These are phyloP conservation scores for Drosophila trichaetosa DNA, from an alignment of 2,888 invertebrate species.

Conservation along the genomic window DNA sequence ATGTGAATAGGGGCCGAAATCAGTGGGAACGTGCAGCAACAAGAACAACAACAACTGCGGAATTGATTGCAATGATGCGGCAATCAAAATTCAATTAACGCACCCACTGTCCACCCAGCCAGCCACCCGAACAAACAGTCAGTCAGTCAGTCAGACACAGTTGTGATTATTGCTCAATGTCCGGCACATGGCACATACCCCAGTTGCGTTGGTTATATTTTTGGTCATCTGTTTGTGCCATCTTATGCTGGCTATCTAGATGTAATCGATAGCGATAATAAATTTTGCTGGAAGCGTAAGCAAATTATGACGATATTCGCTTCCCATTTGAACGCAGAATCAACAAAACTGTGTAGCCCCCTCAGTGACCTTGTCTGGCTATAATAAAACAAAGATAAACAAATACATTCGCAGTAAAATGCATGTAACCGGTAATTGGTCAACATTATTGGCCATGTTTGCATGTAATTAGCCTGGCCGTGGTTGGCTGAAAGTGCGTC, in stretches of 20 bases:
- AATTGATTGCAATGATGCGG: conserved; percentile 68
- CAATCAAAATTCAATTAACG: conserved; percentile 81
- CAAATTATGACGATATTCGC: background rate
- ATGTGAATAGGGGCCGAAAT: conserved; percentile 28
- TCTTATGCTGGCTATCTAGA: conserved; percentile 17
- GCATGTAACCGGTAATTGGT: conserved; percentile 71
- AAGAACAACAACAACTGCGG: conserved; percentile 1
- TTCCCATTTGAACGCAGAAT: background rate
- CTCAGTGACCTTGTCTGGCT: conserved; percentile 33
- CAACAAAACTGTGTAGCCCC: conserved; percentile 56
- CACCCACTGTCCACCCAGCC: conserved; percentile 23
- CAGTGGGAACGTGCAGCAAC: conserved; percentile 12
- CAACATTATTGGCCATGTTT: conserved; percentile 78
- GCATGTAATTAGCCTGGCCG: conserved; percentile 76
- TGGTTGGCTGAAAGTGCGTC: conserved; percentile 64
- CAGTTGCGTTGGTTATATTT: background rate
- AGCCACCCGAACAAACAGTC: background rate
- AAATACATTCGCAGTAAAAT: conserved; percentile 25
- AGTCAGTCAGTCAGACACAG: conserved; percentile 5
- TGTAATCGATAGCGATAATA: conserved; percentile 12
- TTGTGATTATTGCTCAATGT: conserved; percentile 5
- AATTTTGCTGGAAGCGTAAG: background rate
- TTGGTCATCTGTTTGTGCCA: conserved; percentile 11
- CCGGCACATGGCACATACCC: conserved; percentile 13
- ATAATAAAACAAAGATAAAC: background rate